A percentile compares a stretch with the other conserved stretches of the same genome.
Evolutionary conservation across 2,113 vertebrate species (phyloP).

Genomic region (Colinus virginianus): DNA sequence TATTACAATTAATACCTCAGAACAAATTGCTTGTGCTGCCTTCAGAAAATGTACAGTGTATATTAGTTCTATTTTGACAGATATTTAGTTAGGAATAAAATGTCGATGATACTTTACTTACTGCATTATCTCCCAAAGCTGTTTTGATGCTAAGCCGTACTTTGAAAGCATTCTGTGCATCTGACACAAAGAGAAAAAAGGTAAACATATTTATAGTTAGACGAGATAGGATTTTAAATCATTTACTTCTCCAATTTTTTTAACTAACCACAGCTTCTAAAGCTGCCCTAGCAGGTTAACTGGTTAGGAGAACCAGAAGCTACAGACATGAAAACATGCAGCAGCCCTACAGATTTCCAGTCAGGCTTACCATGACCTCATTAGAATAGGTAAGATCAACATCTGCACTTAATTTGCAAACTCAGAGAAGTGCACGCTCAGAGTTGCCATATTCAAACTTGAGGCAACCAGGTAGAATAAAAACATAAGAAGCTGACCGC

Average conservation of each 20-base stretch:
- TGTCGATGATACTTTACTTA: conserved; percentile 76
- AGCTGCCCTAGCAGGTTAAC: neutral
- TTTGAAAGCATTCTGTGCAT: conserved; percentile 84
- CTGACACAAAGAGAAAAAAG: conserved; percentile 76
- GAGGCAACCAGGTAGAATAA: neutral
- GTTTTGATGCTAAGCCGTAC: conserved; percentile 92
- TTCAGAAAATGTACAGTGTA: neutral
- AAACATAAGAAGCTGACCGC: neutral
- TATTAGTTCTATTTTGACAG: neutral
- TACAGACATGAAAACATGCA: neutral
- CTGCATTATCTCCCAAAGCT: conserved; percentile 89
- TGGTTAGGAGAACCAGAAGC: neutral
- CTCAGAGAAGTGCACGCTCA: neutral
- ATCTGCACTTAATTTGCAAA: neutral
- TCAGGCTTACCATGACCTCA: neutral
- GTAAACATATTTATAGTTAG: neutral
- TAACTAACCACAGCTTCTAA: neutral
- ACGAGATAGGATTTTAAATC: neutral
- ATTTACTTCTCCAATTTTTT: conserved; percentile 12
- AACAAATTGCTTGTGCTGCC: neutral
- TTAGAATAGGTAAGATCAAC: neutral
- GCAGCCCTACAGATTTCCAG: neutral
- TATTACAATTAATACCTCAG: conserved; percentile 3
- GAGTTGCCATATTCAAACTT: neutral
- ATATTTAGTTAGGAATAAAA: conserved; percentile 1